These are phyloP conservation scores for Cosmopolites sordidus DNA, from an alignment of 2,888 invertebrate genomes.

Conservation along the genomic window DNA sequence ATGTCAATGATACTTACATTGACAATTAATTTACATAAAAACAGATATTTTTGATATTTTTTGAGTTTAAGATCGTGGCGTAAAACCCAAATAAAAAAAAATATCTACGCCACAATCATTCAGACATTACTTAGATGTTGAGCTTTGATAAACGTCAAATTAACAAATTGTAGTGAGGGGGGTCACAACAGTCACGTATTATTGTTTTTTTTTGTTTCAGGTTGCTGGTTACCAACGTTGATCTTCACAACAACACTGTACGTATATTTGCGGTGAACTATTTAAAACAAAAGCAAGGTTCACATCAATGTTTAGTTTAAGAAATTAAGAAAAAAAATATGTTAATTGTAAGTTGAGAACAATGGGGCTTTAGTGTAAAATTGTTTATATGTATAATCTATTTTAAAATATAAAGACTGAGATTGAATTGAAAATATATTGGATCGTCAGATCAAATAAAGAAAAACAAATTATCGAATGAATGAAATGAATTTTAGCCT, in stretches of 20 bases:
- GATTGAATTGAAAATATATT: slow-evolving; percentile 31
- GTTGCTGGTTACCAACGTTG: slow-evolving; percentile 6
- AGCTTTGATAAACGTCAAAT: too few relatives aligned
- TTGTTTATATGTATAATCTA: slow-evolving; percentile 43
- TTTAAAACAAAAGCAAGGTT: slow-evolving; percentile 15
- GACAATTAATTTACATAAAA: too few relatives aligned
- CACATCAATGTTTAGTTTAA: slow-evolving; percentile 23
- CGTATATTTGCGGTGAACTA: slow-evolving; percentile 31
- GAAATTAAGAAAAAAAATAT: slow-evolving; percentile 24
- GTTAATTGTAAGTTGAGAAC: slow-evolving; percentile 32
- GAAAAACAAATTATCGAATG: not conserved
- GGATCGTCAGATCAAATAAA: slow-evolving; percentile 2
- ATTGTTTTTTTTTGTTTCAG: too few relatives aligned
- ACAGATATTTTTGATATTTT: too few relatives aligned
- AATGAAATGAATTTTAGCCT: slow-evolving; percentile 2
- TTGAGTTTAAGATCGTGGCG: too few relatives aligned
- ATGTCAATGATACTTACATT: too few relatives aligned
- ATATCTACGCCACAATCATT: too few relatives aligned
- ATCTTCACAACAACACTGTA: slow-evolving; percentile 25
- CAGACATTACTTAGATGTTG: too few relatives aligned
- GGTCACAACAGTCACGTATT: too few relatives aligned
- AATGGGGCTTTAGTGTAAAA: slow-evolving; percentile 45
- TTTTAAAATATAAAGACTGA: slow-evolving; percentile 47
- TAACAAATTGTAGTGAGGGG: too few relatives aligned
- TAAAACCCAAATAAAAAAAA: too few relatives aligned